phyloP scores from a whole-genome alignment of 1,140 invertebrate genomes.

The Drosophila kurseongensis region DNA sequence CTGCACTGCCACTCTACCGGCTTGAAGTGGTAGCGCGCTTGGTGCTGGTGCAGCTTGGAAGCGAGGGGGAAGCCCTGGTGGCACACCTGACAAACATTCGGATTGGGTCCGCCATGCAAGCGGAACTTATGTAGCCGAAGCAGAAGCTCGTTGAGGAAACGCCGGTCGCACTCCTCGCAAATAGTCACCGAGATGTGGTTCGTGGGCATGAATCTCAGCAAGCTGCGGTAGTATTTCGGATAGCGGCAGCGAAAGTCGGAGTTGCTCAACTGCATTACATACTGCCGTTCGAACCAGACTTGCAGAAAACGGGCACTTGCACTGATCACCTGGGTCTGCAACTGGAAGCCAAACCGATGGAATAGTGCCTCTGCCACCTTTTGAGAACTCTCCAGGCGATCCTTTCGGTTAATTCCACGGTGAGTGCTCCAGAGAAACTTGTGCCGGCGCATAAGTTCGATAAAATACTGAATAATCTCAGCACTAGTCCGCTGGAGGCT shows the following conservation, averaged over 20 bases:
- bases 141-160: slow-evolving; percentile 27
- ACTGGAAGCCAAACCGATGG: slow-evolving; percentile 14
- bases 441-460: slow-evolving; percentile 26
- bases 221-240: slow-evolving; percentile 21
- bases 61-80: slow-evolving; percentile 16
- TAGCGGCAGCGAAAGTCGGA: slow-evolving; percentile 6
- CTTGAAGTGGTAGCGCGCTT: slow-evolving; percentile 28
- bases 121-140: slow-evolving; percentile 39
- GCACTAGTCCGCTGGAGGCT: slow-evolving; percentile 24
- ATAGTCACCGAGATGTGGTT: slow-evolving; percentile 8
- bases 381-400: slow-evolving; percentile 24
- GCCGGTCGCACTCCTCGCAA: slow-evolving; percentile 38
- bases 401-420: slow-evolving; percentile 3
- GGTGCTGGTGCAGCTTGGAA: slow-evolving; percentile 33
- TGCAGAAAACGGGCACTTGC: slow-evolving; percentile 20
- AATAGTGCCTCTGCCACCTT: slow-evolving; percentile 9
- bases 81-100: slow-evolving; percentile 40
- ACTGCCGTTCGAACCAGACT: slow-evolving; percentile 36
- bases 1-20: slow-evolving; percentile 30
- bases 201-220: slow-evolving; percentile 37
- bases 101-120: slow-evolving; percentile 15
- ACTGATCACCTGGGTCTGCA: slow-evolving; percentile 14
- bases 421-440: slow-evolving; percentile 20
- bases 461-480: slow-evolving; percentile 33
- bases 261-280: slow-evolving; percentile 11